These are phyloP conservation scores for Myotis brandtii DNA, from an alignment of 2,113 vertebrate genomes.

Conservation along the genomic window DNA sequence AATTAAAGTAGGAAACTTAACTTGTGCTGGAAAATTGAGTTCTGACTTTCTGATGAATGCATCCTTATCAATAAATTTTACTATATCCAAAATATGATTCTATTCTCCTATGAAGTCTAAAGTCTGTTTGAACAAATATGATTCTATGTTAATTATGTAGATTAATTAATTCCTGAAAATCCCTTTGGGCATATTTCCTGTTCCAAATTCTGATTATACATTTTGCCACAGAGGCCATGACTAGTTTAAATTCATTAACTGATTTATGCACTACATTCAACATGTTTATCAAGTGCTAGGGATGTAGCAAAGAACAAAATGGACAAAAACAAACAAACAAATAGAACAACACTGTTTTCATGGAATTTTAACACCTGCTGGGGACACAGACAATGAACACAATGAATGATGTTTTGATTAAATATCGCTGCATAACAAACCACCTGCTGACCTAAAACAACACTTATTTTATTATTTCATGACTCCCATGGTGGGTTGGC, in stretches of 20 bases:
- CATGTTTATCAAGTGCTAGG: background rate
- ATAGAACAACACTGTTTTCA: background rate
- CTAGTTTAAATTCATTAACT: background rate
- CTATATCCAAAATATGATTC: background rate
- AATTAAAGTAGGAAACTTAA: background rate
- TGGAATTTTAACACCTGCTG: background rate
- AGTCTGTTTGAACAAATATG: background rate
- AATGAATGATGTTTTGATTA: background rate
- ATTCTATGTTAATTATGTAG: background rate
- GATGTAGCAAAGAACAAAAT: background rate
- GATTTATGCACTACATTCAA: background rate
- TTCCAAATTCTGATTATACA: background rate
- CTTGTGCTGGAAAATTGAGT: background rate
- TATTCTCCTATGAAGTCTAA: background rate
- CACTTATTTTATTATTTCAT: background rate
- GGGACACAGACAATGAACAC: background rate
- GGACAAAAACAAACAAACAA: background rate
- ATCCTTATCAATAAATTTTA: background rate
- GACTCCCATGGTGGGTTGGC: background rate
- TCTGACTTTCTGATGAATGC: background rate
- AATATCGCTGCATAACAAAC: background rate
- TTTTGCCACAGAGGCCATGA: background rate
- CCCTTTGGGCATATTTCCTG: background rate
- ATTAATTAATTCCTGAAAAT: constrained; percentile 37
- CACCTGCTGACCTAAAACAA: background rate